Evolutionary conservation across 2,888 invertebrate genomes (phyloP), one percentile per base, ranked within the genome.

Genomic region (Eurytoma adleriae): DNA sequence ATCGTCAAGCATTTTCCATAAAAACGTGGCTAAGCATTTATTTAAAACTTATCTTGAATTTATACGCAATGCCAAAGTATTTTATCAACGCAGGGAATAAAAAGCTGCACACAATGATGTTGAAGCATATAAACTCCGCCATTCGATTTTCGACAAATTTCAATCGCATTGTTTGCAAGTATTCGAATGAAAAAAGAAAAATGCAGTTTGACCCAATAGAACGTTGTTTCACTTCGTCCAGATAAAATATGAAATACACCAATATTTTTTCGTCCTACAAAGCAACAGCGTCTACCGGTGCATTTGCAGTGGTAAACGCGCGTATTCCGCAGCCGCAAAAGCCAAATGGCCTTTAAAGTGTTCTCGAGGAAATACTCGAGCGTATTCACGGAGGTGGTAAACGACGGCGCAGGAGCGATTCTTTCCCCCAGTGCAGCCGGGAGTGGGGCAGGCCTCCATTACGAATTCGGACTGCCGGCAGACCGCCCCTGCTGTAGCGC

Each of bases 361-460:
- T 40, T 40, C 4, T 40, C 7, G 40, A 40, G 40, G 4, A 40
- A 7, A 7, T 40, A 20, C 20, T 66, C 66, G 16, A 66, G 18
- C 24, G 24, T 52, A 5, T 20, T 40, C 30, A n/a, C 66, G 64
- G 66, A 14, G 14, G 48, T 18, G 30, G 61, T n/a, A 52, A 61
- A 10, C 20, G 7, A 72, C 80, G 72, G 84, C 27, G 40, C 62
- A 62, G 20, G 4, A 40, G 40, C 7, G 40, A 40, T 40, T 40
- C 40, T 40, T 40, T 79, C 69, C 73, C 73, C 69, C 74, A 57
- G 57, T 24, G 48, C 50, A 50, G 10, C 3, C 56, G 20, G 56
- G 30, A 30, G 54, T 16, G 52, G 57, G 59, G 80, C 82, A 80
- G 84, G 83, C 85, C 85, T 84, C 85, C 85, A 85, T 85, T 84